Percentiles rank a stretch among this genome's conserved stretches.
phyloP scores from a whole-genome alignment of 2,888 invertebrate species.

The Ornithoptera priamus region DNA sequence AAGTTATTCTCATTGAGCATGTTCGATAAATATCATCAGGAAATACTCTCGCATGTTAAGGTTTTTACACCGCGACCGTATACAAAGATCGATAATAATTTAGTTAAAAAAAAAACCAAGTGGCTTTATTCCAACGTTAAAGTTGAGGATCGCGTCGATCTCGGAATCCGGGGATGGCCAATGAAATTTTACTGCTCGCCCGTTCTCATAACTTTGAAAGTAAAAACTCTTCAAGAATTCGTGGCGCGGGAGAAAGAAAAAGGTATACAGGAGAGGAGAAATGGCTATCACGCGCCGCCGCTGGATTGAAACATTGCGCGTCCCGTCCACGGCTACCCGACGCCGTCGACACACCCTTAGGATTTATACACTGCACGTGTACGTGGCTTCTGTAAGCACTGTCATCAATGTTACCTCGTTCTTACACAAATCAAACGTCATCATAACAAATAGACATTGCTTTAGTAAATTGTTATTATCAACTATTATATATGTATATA shows the following conservation, averaged over 20 bases:
- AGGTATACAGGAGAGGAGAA: slow-evolving; percentile 30
- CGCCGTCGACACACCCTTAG: slow-evolving; percentile 42
- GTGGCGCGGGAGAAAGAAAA: too few relatives aligned
- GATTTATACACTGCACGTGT: slow-evolving; percentile 13
- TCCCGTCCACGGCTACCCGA: slow-evolving; percentile 43
- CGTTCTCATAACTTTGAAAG: slow-evolving; percentile 51
- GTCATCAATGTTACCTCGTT: too few relatives aligned
- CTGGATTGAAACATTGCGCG: slow-evolving; percentile 70
- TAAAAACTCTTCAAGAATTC: slow-evolving; percentile 40
- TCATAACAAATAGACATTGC: too few relatives aligned
- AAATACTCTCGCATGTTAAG: not conserved
- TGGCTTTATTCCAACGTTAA: slow-evolving; percentile 52
- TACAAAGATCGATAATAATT: slow-evolving; percentile 20
- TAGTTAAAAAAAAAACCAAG: slow-evolving; percentile 40
- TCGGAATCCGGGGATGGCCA: slow-evolving; percentile 47
- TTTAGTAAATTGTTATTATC: too few relatives aligned
- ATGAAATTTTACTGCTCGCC: slow-evolving; percentile 59
- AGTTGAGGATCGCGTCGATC: slow-evolving; percentile 43
- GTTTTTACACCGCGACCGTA: not conserved
- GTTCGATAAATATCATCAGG: not conserved
- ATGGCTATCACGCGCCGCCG: slow-evolving; percentile 41
- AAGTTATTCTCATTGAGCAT: not conserved
- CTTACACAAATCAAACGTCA: too few relatives aligned
- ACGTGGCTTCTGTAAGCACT: too few relatives aligned
- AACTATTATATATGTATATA: too few relatives aligned